Percentiles rank a stretch among this genome's conserved stretches.
These are phyloP conservation scores for Panopea generosa DNA, from an alignment of 2,888 invertebrate genomes.

Conservation along the genomic window DNA sequence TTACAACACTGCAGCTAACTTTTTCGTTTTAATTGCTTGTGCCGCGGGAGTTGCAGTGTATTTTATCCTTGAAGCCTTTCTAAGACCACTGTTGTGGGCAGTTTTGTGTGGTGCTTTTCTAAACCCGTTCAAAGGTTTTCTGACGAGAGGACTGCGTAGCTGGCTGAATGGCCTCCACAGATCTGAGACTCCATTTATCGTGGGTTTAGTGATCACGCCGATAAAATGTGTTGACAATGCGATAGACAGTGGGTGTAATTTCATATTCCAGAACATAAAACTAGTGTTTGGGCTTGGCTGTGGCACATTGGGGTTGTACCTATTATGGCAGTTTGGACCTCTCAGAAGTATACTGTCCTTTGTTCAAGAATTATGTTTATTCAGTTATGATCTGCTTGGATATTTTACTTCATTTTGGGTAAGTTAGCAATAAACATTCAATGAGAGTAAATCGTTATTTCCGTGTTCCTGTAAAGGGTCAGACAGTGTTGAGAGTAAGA, in stretches of 20 bases:
- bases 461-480: too few species aligned
- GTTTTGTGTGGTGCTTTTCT: conserved; percentile 97
- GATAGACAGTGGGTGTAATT: conserved; percentile 91
- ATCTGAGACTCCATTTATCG: conserved; percentile 85
- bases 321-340: conserved; percentile 91
- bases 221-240: conserved; percentile 91
- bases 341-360: conserved; percentile 72
- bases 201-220: conserved; percentile 87
- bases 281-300: conserved; percentile 86
- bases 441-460: too few species aligned
- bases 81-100: conserved; percentile 98
- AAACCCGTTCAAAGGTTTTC: conserved; percentile 95
- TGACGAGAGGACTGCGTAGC: conserved; percentile 91
- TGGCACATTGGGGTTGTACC: conserved; percentile 87
- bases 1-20: conserved; percentile 94
- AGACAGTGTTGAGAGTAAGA: too few species aligned
- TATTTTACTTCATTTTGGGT: conserved; percentile 84
- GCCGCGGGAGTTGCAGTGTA: conserved; percentile 87
- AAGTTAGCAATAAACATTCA: too few species aligned
- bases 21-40: conserved; percentile 89
- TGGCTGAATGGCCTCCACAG: conserved; percentile 88
- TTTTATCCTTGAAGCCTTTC: conserved; percentile 92
- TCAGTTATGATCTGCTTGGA: conserved; percentile 79
- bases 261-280: conserved; percentile 90
- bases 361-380: conserved; percentile 68